phyloP scores from a whole-genome alignment of 2,797 vertebrate species.

The Siniperca obscura region DNA sequence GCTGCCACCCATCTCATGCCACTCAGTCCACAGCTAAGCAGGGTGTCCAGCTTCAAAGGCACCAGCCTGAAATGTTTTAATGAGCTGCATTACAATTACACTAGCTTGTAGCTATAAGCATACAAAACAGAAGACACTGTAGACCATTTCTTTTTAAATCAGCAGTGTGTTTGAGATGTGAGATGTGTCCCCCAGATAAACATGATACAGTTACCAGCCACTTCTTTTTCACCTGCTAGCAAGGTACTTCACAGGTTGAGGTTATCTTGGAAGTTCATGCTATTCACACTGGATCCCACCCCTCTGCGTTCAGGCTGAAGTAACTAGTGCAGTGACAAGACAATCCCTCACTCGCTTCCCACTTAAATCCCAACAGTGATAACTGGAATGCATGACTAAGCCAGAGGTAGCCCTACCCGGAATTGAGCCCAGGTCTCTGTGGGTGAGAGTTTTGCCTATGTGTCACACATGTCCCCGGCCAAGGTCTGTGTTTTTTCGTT shows the following conservation, averaged over 20 bases:
- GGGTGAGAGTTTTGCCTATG: constrained; percentile 18
- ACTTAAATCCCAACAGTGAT: neutral
- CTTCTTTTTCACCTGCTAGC: constrained; percentile 4
- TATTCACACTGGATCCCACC: neutral
- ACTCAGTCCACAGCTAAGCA: constrained; percentile 15
- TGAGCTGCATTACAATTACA: constrained; percentile 56
- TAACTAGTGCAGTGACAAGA: constrained; percentile 16
- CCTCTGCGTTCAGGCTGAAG: neutral
- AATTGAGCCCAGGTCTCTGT: constrained; percentile 18
- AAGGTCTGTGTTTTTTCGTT: constrained; percentile 12
- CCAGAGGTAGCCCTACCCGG: constrained; percentile 11
- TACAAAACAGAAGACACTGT: neutral
- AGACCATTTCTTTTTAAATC: neutral
- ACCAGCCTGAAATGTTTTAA: constrained; percentile 41
- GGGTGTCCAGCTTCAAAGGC: constrained; percentile 51
- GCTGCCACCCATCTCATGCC: constrained; percentile 47
- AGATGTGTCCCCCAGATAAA: neutral
- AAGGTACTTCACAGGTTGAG: constrained; percentile 8
- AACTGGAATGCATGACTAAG: constrained; percentile 48
- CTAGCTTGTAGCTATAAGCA: constrained; percentile 10
- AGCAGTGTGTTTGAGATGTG: constrained; percentile 1
- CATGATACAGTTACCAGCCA: neutral
- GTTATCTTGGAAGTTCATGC: constrained; percentile 8
- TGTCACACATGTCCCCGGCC: constrained; percentile 11
- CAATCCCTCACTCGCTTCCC: constrained; percentile 24